Percentiles rank a stretch among this genome's conserved stretches.
These are phyloP conservation scores for Hypomecis punctinalis DNA, from an alignment of 2,888 invertebrate species.

Conservation along the genomic window DNA sequence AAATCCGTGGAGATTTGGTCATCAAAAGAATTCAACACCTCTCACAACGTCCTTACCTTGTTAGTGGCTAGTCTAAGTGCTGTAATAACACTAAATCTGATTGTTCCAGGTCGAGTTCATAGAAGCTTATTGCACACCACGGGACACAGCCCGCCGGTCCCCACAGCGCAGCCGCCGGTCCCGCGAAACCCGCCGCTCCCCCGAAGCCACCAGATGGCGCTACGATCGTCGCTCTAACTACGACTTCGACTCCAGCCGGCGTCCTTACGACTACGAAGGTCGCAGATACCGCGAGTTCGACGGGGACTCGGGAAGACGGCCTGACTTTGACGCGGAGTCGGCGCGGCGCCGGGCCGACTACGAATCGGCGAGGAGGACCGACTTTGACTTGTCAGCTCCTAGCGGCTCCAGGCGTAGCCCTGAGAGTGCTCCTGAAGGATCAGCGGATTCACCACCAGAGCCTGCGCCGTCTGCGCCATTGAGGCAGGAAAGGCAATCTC, in stretches of 20 bases:
- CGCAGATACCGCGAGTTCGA: slow-evolving; percentile 69
- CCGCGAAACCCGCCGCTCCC: slow-evolving; percentile 74
- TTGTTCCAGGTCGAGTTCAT: slow-evolving; percentile 88
- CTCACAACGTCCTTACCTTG: background rate
- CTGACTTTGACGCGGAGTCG: slow-evolving; percentile 75
- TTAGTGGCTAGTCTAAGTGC: background rate
- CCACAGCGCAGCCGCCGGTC: slow-evolving; percentile 78
- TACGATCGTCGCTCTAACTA: slow-evolving; percentile 76
- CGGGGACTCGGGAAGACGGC: slow-evolving; percentile 73
- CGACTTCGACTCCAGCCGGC: slow-evolving; percentile 74
- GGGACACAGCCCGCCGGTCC: slow-evolving; percentile 85
- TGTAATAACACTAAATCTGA: slow-evolving; percentile 26
- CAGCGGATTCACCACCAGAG: slow-evolving; percentile 79
- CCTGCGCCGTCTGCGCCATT: slow-evolving; percentile 80
- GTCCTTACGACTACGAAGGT: slow-evolving; percentile 78
- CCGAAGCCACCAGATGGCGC: slow-evolving; percentile 78
- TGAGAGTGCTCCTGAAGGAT: slow-evolving; percentile 79
- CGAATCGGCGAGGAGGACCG: slow-evolving; percentile 79
- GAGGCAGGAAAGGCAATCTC: slow-evolving; percentile 69
- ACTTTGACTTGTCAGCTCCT: slow-evolving; percentile 78
- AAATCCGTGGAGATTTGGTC: background rate
- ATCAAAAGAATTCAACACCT: background rate
- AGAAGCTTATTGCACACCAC: slow-evolving; percentile 90
- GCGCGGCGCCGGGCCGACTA: slow-evolving; percentile 77
- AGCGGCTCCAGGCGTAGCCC: slow-evolving; percentile 75